Base-by-base conservation (phyloP, 92 coral and sea anemone genomes). In the Muricea muricata region DNA sequence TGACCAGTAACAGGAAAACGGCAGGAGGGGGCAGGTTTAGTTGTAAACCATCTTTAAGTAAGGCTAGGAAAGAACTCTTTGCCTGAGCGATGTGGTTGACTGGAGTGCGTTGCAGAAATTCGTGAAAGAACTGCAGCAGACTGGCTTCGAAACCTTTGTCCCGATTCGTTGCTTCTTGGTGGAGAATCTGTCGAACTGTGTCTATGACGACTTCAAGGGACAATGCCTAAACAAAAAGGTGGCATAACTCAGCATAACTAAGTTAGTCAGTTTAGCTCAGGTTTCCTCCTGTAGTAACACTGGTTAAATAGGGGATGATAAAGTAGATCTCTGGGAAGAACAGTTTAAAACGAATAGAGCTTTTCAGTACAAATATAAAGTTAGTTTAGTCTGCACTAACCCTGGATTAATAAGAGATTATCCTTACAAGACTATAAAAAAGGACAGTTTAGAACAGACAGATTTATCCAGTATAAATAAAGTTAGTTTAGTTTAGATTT, bases 1-100 rank as follows among this genome's bases (percentile, higher is more conserved):
- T 95, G 34, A 95, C 96, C 73, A 95, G 77, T 69, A 95, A 52
- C 78, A 95, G 84, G 80, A 95, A 95, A 82, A 95, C 66, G 0
- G 98, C 98, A 14, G 97, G 98, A 75, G 80, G 65, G 7, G 97
- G 98, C 20, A 94, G 88, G 82, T 90, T 95, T 13, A 95, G 89
- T 34, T 95, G 98, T 14, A 95, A 81, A 1, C 98, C 98, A 86
- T 95, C 98, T 85, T 95, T 95, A 83, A 93, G 92, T 24, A 95
- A 89, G 15, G 91, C 93, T 39, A 93, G 65, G 50, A 93, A 90
- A 15, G 97, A 89, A 7, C 93, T 78, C 23, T 94, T 94, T 18
- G 93, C 93, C 41, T 85, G 84, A 18, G 91, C 87, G 20, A 95
- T 56, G 66, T 95, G 97, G 57, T 72, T 95, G 52, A 87, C 91